Conservation (phyloP, 1,140 invertebrate species). For the Oncopodura yosiiana region DNA sequence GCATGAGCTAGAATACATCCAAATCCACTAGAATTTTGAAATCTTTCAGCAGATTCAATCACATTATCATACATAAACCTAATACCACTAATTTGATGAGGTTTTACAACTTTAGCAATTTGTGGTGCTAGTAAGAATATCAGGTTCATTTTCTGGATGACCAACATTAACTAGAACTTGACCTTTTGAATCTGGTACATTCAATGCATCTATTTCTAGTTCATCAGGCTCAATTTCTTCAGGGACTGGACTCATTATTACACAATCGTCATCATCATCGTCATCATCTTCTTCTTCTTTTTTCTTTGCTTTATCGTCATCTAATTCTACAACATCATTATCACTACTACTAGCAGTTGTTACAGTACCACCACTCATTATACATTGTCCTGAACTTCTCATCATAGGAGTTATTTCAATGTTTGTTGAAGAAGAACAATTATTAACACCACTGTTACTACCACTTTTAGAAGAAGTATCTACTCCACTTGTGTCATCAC, state of each 20-base stretch:
- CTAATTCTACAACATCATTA: constrained; percentile 42
- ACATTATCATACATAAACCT: constrained; percentile 94
- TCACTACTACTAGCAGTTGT: constrained; percentile 39
- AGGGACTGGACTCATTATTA: constrained; percentile 49
- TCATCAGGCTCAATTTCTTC: constrained; percentile 36
- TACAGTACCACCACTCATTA: constrained; percentile 41
- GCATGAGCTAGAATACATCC: constrained; percentile 97
- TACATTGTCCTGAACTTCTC: constrained; percentile 39
- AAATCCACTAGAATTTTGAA: constrained; percentile 81
- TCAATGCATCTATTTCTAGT: constrained; percentile 76
- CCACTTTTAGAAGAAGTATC: too few relatives aligned
- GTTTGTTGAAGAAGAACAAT: constrained; percentile 36
- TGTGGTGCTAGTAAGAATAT: constrained; percentile 89
- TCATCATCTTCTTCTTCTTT: constrained; percentile 47
- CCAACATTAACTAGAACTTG: constrained; percentile 89
- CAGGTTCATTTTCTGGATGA: constrained; percentile 83
- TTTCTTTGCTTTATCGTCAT: constrained; percentile 58
- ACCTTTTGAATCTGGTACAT: constrained; percentile 82
- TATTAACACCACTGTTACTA: too few relatives aligned
- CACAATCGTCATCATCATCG: constrained; percentile 51
- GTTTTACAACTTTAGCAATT: constrained; percentile 84
- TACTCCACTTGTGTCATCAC: too few relatives aligned
- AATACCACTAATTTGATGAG: constrained; percentile 94
- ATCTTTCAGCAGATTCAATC: constrained; percentile 79
- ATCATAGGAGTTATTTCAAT: constrained; percentile 12